phyloP scores from a whole-genome alignment of 2,888 invertebrate species.

The Epinotia nisella region DNA sequence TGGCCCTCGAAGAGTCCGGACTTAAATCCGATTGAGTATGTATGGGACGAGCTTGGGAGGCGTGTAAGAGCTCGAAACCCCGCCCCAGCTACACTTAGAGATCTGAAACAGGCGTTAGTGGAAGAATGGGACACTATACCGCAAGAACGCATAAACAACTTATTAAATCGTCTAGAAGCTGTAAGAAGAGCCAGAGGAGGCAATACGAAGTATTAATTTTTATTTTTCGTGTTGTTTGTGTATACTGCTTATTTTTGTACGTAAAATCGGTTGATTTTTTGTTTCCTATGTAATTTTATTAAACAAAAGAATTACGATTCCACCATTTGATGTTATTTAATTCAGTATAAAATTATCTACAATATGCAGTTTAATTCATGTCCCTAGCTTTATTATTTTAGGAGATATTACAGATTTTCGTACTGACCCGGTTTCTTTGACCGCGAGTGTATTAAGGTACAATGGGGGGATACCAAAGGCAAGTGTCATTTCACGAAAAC shows the following conservation, averaged over 20 bases:
- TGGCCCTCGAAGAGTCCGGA: no score
- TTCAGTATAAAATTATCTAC: no score
- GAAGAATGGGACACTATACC: constrained; percentile 1
- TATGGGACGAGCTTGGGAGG: constrained; percentile 5
- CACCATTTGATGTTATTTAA: no score
- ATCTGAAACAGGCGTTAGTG: constrained; percentile 6
- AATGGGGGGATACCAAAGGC: no score
- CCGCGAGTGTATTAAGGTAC: background rate
- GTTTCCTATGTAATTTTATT: constrained; percentile 6
- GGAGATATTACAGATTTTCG: constrained; percentile 5
- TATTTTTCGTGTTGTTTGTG: background rate
- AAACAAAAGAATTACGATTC: constrained; percentile 2
- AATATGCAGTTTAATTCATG: background rate
- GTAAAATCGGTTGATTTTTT: background rate
- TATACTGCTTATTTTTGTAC: background rate
- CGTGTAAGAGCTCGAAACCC: constrained; percentile 8
- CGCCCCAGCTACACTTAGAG: constrained; percentile 9
- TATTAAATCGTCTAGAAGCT: background rate
- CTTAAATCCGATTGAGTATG: no score
- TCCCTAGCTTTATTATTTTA: background rate
- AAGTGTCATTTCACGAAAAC: no score
- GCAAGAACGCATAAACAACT: background rate
- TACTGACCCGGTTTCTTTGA: constrained; percentile 2
- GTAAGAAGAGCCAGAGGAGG: background rate
- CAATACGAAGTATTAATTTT: constrained; percentile 2